Percentiles rank a stretch among this genome's conserved stretches.
These are phyloP conservation scores for Amphipyra tragopoginis DNA, from an alignment of 2,888 invertebrate species.

Conservation along the genomic window DNA sequence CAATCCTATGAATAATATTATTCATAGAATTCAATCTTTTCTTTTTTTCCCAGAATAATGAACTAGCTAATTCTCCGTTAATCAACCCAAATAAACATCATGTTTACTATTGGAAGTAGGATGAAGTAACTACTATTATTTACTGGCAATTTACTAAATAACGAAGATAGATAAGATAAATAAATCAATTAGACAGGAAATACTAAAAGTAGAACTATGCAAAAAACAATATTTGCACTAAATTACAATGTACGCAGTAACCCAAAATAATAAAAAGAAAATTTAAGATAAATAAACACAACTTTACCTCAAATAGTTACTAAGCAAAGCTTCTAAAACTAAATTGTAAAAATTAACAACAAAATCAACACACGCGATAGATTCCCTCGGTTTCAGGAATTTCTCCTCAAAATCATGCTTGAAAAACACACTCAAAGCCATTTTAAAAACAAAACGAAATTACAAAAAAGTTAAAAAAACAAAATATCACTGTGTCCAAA, in stretches of 20 bases:
- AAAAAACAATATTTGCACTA: background rate
- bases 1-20: too few relatives aligned
- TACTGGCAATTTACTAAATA: too few relatives aligned
- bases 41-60: too few relatives aligned
- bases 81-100: too few relatives aligned
- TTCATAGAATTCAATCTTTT: too few relatives aligned
- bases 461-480: slow-evolving; percentile 9
- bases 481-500: slow-evolving; percentile 15
- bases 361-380: slow-evolving; percentile 67
- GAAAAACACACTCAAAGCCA: slow-evolving; percentile 66
- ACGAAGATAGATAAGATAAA: too few relatives aligned
- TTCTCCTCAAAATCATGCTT: slow-evolving; percentile 56
- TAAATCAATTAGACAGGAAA: too few relatives aligned
- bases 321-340: slow-evolving; percentile 61
- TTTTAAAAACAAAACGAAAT: slow-evolving; percentile 45
- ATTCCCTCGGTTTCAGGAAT: slow-evolving; percentile 53
- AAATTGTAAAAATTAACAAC: slow-evolving; percentile 59
- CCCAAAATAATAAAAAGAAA: slow-evolving; percentile 42
- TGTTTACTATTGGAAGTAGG: too few relatives aligned
- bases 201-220: background rate
- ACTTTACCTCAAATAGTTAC: slow-evolving; percentile 59
- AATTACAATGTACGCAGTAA: background rate
- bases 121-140: too few relatives aligned
- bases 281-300: slow-evolving; percentile 17
- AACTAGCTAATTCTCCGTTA: too few relatives aligned